These are phyloP conservation scores for Bubo blakistoni DNA, from an alignment of 2,113 vertebrate genomes.

Conservation along the genomic window DNA sequence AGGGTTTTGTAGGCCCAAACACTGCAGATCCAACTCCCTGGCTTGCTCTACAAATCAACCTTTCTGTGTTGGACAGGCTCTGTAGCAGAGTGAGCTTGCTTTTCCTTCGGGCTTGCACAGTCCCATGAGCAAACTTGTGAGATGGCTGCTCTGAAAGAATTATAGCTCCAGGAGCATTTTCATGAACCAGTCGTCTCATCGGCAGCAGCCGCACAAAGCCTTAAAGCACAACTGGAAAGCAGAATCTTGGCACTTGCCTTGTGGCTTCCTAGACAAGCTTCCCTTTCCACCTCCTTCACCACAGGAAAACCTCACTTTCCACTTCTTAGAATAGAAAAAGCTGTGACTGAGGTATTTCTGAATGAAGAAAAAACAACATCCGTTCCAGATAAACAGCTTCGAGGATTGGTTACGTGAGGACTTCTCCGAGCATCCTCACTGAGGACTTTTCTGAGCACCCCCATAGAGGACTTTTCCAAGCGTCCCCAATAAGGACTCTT, in stretches of 20 bases:
- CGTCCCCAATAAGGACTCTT: not conserved
- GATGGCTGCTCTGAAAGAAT: not conserved
- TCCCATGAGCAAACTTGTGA: not conserved
- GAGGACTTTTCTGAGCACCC: not conserved
- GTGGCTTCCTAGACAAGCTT: not conserved
- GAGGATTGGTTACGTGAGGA: accelerated
- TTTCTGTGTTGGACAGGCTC: not conserved
- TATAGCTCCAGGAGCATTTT: not conserved
- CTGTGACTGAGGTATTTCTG: not conserved
- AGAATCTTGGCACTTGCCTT: not conserved
- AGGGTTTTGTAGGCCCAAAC: not conserved
- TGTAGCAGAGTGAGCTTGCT: not conserved
- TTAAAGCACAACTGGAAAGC: not conserved
- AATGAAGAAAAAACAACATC: not conserved
- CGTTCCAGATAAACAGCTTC: not conserved
- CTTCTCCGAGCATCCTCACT: not conserved
- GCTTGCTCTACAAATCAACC: not conserved
- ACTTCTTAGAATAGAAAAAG: not conserved
- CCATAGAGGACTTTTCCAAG: not conserved
- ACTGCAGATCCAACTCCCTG: accelerated
- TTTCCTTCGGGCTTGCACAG: not conserved
- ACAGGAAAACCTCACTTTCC: not conserved
- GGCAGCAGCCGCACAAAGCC: not conserved
- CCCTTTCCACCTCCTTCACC: not conserved
- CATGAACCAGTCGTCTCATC: not conserved